These are phyloP conservation scores for Melanargia galathea DNA, from an alignment of 2,888 invertebrate species.

Conservation along the genomic window DNA sequence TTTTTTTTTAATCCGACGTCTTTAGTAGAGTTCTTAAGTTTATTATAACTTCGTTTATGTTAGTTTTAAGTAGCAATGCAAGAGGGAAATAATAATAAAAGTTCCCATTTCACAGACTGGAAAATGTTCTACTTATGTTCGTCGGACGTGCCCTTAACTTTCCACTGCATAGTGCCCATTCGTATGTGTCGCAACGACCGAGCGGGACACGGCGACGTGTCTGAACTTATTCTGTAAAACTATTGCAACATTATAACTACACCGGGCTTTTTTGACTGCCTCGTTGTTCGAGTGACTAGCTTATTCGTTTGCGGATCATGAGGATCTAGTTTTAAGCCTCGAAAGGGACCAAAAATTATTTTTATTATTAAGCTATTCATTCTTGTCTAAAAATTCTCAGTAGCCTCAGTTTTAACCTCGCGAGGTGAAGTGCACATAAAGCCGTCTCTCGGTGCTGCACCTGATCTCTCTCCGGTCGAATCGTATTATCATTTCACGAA, in stretches of 20 bases:
- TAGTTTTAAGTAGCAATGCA: constrained; percentile 32
- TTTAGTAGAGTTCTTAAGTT: constrained; percentile 13
- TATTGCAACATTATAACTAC: constrained; percentile 19
- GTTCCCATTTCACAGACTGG: constrained; percentile 41
- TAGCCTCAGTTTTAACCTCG: no score
- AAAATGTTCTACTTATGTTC: constrained; percentile 43
- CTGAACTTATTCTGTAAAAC: constrained; percentile 38
- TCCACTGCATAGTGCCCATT: constrained; percentile 48
- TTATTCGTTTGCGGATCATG: no score
- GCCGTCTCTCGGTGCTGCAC: no score
- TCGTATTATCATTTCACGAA: no score
- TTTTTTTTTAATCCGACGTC: not conserved
- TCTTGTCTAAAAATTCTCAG: no score
- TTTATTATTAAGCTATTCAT: no score
- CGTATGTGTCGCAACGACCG: constrained; percentile 49
- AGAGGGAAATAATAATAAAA: constrained; percentile 38
- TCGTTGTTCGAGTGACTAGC: no score
- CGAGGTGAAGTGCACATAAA: no score
- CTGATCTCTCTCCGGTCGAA: no score
- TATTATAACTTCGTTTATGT: constrained; percentile 28
- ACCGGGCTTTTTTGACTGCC: not conserved
- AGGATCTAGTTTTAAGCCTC: no score
- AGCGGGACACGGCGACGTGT: constrained; percentile 46
- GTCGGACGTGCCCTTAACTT: constrained; percentile 46
- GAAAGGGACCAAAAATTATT: no score